Evolutionary conservation across 2,888 invertebrate genomes (phyloP), one percentile per base, ranked within the genome.

Genomic region (Cordilura impudica): DNA sequence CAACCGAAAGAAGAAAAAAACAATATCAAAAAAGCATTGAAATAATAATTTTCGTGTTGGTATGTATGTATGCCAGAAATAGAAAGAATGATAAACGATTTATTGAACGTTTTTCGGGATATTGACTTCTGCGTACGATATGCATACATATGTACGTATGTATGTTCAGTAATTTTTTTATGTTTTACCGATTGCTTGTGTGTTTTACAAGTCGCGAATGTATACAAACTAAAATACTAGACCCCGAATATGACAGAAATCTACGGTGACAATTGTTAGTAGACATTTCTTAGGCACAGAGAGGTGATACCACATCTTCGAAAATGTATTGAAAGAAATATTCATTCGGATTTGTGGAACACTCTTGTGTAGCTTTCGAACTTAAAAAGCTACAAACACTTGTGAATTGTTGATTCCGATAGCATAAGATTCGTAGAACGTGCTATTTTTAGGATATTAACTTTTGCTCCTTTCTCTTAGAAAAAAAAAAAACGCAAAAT

Each of bases 391-490:
- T 53, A 79, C 81, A 84, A 82, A 85, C 87, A 86, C 86, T 86
- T 86, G 86, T 86, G 86, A 84, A 85, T 76, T 12, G 81, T 86
- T 85, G 86, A 85, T 77, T 84, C 79, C 54, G 21, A 35, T 66
- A 18, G 58, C 51, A 31, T 72, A 61, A 61, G 29, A 54, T 60
- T 65, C 60, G 60, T 60, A 39, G 53, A 53, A 54, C 47, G 66
- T 67, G 58, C 66, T 86, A 86, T 83, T 85, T 86, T 85, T 86
- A 86, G 87, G 49, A 72, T 56, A 69, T 54, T 65, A n/a, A n/a
- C n/a, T 82, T 23, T 16, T 69, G 19, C 26, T 39, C 26, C 16
- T 47, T 19, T 14, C 21, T 56, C n/a, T 16, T 39, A 21, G 18
- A 39, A 39, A 58, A 19, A 58, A 39, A 12, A 35, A 39, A 35